Evolutionary conservation across 2,888 invertebrate species (phyloP), one percentile per base, ranked within the genome.

Genomic region (Himalopsyche anomala): DNA sequence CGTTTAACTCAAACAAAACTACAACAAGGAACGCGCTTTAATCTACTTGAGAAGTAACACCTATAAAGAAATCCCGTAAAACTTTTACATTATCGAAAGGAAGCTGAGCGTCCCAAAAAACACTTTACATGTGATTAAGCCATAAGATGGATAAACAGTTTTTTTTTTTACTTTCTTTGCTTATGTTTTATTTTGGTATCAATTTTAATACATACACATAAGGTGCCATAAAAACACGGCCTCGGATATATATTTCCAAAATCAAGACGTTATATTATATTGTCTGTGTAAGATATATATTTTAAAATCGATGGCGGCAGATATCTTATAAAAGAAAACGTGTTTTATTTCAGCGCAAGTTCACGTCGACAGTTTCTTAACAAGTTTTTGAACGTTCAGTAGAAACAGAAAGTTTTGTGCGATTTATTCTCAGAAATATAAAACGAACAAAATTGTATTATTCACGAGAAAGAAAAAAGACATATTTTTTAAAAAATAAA

Each of bases 1-100:
- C 62, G 62, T 28, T 62, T 19, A 62, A 62, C 62, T 62, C 62
- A 62, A 62, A 62, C 62, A 62, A 62, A 62, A 62, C 62, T 62
- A 62, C 56, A 62, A 62, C 62, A 62, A 62, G 19, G 62, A 62
- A 62, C 62, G 1, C 19, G 19, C 62, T 62, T 62, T 62, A 62
- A 62, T 62, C 62, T 62, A 62, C 62, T 62, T 62, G 62, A 62
- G 62, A 62, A 19, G 62, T 62, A 62, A 62, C 62, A 62, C 62
- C 62, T 62, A 62, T 62, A 62, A 62, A 62, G 28, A 62, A 62
- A 62, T 62, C 62, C 62, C 8, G 62, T 62, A 62, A 62, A 62
- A 62, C 62, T 62, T 62, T 62, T 62, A 62, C 62, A 62, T 62
- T 62, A 62, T 62, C 62, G 62, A 62, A 62, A 19, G 11, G 62